These are phyloP conservation scores for Lerema accius DNA, from an alignment of 1,140 invertebrate species.

Conservation along the genomic window DNA sequence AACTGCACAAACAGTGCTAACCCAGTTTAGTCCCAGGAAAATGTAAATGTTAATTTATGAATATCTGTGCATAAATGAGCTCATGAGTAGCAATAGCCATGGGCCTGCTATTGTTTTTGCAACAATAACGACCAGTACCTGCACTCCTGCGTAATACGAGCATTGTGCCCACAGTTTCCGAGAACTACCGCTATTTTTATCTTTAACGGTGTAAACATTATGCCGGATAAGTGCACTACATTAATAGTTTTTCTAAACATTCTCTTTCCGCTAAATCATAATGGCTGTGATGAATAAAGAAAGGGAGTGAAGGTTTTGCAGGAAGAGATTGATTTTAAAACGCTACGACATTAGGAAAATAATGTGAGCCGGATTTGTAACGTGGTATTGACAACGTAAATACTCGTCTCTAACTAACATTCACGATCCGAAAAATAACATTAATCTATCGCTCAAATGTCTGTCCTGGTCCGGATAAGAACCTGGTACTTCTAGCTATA, in stretches of 20 bases:
- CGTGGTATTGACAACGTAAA: too few relatives aligned
- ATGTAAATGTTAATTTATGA: constrained; percentile 17
- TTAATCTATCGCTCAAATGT: too few relatives aligned
- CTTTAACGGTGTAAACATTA: constrained; percentile 19
- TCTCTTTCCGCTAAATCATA: neutral
- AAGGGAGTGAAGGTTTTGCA: too few relatives aligned
- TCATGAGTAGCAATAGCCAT: constrained; percentile 20
- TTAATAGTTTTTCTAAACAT: neutral
- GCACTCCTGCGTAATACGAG: constrained; percentile 24
- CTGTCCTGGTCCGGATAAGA: too few relatives aligned
- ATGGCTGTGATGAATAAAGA: too few relatives aligned
- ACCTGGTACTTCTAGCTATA: too few relatives aligned
- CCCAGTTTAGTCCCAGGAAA: neutral
- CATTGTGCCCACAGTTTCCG: constrained; percentile 25
- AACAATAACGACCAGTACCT: constrained; percentile 20
- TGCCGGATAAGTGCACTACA: constrained; percentile 19
- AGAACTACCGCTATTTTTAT: constrained; percentile 27
- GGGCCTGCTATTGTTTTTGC: constrained; percentile 17
- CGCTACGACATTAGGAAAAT: too few relatives aligned
- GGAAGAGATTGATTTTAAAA: too few relatives aligned
- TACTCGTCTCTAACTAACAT: too few relatives aligned
- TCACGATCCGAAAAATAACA: too few relatives aligned
- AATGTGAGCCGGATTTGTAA: too few relatives aligned
- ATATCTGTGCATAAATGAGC: constrained; percentile 20
- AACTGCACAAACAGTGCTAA: neutral